Conservation (phyloP, 2,888 invertebrate genomes). For the Adelphocoris suturalis region DNA sequence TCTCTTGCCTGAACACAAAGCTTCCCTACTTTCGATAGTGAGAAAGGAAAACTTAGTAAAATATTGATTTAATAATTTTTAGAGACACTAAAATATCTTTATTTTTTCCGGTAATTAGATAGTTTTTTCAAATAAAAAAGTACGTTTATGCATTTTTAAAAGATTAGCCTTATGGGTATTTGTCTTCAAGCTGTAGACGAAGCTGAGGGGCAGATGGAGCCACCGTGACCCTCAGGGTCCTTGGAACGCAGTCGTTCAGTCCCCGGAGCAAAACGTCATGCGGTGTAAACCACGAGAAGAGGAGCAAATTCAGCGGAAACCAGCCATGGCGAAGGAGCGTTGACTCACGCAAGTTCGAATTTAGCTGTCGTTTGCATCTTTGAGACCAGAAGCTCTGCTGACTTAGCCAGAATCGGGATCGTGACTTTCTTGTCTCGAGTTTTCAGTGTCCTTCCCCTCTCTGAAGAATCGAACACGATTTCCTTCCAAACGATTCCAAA, state of each 20-base stretch:
- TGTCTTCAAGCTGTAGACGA: background rate
- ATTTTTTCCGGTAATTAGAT: too few species aligned
- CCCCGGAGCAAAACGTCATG: background rate
- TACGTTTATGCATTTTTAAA: too few species aligned
- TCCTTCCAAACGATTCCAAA: too few species aligned
- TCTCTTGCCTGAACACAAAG: too few species aligned
- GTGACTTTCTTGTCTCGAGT: constrained; percentile 18
- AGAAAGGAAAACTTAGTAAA: too few species aligned
- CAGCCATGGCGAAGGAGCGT: background rate
- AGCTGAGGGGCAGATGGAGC: background rate
- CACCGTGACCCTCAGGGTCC: constrained; percentile 28
- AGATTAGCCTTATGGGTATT: too few species aligned
- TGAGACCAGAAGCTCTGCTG: background rate
- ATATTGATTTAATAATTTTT: too few species aligned
- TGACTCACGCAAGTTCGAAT: constrained; percentile 46
- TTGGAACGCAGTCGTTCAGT: background rate
- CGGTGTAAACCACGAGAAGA: constrained; percentile 16
- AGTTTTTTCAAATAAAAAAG: too few species aligned
- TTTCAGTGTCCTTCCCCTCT: background rate
- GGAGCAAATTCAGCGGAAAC: constrained; percentile 24
- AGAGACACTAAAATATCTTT: too few species aligned
- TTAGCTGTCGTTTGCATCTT: constrained; percentile 17
- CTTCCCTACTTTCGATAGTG: too few species aligned
- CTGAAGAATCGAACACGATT: too few species aligned
- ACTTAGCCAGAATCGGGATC: constrained; percentile 36